A percentile compares a stretch with the other conserved stretches of the same genome.
Evolutionary conservation across 1,140 invertebrate species (phyloP).

Genomic region (Euwallacea fornicatus): DNA sequence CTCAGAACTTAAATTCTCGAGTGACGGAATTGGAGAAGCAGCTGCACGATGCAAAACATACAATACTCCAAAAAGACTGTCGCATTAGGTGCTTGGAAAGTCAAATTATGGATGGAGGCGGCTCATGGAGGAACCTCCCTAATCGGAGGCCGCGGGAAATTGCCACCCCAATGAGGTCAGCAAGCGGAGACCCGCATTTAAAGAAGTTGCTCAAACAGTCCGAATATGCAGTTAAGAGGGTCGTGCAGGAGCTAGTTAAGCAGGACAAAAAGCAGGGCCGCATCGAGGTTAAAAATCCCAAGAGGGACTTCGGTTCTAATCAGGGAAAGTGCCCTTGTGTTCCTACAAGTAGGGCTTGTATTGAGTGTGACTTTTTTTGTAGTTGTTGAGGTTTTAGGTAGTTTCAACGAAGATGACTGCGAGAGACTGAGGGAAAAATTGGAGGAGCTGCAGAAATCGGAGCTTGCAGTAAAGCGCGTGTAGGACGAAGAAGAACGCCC

Average conservation of each 20-base stretch:
- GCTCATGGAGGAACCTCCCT: constrained; percentile 31
- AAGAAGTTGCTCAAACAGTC: constrained; percentile 44
- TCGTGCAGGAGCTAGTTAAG: constrained; percentile 42
- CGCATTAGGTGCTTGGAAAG: constrained; percentile 35
- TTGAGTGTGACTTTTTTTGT: background rate
- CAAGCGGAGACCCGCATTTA: constrained; percentile 43
- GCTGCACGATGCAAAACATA: constrained; percentile 32
- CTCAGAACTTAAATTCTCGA: constrained; percentile 14
- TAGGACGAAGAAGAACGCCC: constrained; percentile 12
- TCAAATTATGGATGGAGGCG: constrained; percentile 16
- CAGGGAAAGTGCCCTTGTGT: constrained; percentile 7
- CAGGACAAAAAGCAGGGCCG: constrained; percentile 43
- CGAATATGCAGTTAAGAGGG: constrained; percentile 41
- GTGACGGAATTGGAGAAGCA: constrained; percentile 41
- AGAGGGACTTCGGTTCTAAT: constrained; percentile 5
- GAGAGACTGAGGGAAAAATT: constrained; percentile 37
- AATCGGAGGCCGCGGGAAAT: constrained; percentile 44
- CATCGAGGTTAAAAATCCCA: constrained; percentile 20
- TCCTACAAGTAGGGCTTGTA: background rate
- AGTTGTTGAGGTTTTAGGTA: constrained; percentile 1
- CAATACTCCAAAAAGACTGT: constrained; percentile 29
- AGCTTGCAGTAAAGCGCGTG: constrained; percentile 28
- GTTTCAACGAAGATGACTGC: constrained; percentile 27
- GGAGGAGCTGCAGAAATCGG: constrained; percentile 34
- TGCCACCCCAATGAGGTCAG: constrained; percentile 37